phyloP scores from a whole-genome alignment of 2,888 invertebrate species.

The Apoderus coryli region DNA sequence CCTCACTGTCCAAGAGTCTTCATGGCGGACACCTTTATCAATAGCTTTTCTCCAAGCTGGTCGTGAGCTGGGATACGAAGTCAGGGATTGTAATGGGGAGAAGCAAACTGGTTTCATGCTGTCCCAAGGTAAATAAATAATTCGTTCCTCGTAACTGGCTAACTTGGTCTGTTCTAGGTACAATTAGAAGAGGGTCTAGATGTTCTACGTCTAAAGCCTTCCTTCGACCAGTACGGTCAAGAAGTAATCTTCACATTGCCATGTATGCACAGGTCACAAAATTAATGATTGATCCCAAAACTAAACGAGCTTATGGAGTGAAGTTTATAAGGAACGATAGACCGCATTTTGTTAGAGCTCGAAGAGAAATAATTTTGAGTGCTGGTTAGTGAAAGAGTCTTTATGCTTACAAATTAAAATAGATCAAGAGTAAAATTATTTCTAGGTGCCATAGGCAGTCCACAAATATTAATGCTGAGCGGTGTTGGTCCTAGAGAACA shows the following conservation, averaged over 20 bases:
- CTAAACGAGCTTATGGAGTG: conserved; percentile 61
- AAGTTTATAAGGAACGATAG: conserved; percentile 54
- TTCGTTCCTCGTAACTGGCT: too few relatives aligned
- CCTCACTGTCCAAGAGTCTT: conserved; percentile 69
- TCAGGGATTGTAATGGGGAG: conserved; percentile 68
- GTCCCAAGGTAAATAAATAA: conserved; percentile 55
- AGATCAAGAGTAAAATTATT: too few relatives aligned
- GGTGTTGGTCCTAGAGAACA: conserved; percentile 76
- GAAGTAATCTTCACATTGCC: conserved; percentile 66
- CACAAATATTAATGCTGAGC: conserved; percentile 82
- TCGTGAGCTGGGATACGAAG: conserved; percentile 65
- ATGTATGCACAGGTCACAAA: conserved; percentile 57
- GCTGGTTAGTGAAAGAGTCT: too few relatives aligned
- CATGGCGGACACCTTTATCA: conserved; percentile 69
- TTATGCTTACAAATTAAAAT: too few relatives aligned
- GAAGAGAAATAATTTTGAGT: conserved; percentile 69
- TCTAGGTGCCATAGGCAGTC: conserved; percentile 76
- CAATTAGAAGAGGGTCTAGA: conserved; percentile 62
- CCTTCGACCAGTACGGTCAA: conserved; percentile 60
- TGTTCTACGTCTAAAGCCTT: conserved; percentile 85
- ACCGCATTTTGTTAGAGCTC: conserved; percentile 51
- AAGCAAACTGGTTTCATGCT: conserved; percentile 78
- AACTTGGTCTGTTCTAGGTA: too few relatives aligned
- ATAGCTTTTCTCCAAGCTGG: conserved; percentile 75
- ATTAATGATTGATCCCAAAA: conserved; percentile 50